phyloP scores from a whole-genome alignment of 2,888 invertebrate species.

The Caradrina kadenii region DNA sequence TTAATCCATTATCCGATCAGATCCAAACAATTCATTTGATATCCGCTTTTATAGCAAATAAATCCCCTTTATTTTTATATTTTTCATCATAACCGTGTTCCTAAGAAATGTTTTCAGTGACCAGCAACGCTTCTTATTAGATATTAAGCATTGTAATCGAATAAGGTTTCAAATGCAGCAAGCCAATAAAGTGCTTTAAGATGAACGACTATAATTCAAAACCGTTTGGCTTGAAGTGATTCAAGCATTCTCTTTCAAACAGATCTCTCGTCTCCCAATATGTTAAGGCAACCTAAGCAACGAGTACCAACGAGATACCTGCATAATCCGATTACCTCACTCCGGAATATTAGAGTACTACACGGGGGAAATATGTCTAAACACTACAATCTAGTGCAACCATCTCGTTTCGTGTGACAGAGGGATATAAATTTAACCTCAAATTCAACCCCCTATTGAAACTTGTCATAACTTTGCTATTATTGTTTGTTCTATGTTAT shows the following conservation, averaged over 20 bases:
- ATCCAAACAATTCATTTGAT: constrained; percentile 16
- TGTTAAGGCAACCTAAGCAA: constrained; percentile 65
- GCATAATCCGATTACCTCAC: constrained; percentile 84
- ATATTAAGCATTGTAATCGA: no score
- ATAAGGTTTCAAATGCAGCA: no score
- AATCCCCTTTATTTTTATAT: constrained; percentile 5
- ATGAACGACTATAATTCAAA: constrained; percentile 10
- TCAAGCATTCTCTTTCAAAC: constrained; percentile 44
- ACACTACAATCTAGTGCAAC: constrained; percentile 72
- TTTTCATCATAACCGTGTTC: not conserved
- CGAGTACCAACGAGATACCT: constrained; percentile 67
- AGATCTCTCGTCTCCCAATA: constrained; percentile 56
- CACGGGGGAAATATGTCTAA: constrained; percentile 86
- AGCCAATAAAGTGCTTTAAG: not conserved
- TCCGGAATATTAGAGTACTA: constrained; percentile 78
- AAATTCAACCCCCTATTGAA: constrained; percentile 38
- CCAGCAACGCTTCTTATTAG: no score
- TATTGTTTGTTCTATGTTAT: constrained; percentile 13
- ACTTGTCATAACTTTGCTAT: constrained; percentile 34
- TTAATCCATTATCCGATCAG: constrained; percentile 19
- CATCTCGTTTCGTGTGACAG: constrained; percentile 23
- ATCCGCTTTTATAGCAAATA: constrained; percentile 15
- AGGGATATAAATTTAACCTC: constrained; percentile 38
- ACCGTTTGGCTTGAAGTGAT: constrained; percentile 29
- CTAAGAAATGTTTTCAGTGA: no score